phyloP scores from a whole-genome alignment of 2,113 vertebrate genomes.

The Noctilio leporinus region DNA sequence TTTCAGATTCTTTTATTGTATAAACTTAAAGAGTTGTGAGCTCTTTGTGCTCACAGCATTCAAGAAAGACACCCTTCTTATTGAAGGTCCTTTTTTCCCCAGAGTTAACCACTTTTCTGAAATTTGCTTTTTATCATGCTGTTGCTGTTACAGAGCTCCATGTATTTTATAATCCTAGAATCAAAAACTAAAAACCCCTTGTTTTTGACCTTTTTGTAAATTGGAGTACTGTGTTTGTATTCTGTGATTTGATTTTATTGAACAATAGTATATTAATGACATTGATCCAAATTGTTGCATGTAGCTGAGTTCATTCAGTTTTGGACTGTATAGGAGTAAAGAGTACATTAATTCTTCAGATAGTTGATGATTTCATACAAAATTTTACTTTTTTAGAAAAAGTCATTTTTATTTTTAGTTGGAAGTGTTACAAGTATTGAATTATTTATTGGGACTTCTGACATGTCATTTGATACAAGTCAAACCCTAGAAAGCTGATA shows the following conservation, averaged over 20 bases:
- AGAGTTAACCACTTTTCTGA: background rate
- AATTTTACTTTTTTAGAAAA: background rate
- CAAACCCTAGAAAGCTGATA: background rate
- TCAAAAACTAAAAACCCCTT: background rate
- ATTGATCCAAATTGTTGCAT: background rate
- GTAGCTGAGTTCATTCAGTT: background rate
- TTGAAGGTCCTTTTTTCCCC: background rate
- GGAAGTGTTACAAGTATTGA: background rate
- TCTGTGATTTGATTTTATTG: background rate
- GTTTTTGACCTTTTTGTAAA: background rate
- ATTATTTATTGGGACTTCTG: background rate
- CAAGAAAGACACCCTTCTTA: background rate
- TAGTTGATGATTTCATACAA: constrained; percentile 14
- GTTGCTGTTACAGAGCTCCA: background rate
- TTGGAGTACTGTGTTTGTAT: background rate
- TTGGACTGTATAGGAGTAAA: background rate
- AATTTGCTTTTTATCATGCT: background rate
- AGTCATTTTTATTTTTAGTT: background rate
- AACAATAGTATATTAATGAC: background rate
- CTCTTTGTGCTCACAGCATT: background rate
- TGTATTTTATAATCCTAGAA: background rate
- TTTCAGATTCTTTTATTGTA: background rate
- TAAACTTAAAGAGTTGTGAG: background rate
- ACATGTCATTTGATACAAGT: background rate
- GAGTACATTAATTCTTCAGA: background rate